Evolutionary conservation across 2,888 invertebrate genomes (phyloP).

Genomic region (Nyleta sp.): DNA sequence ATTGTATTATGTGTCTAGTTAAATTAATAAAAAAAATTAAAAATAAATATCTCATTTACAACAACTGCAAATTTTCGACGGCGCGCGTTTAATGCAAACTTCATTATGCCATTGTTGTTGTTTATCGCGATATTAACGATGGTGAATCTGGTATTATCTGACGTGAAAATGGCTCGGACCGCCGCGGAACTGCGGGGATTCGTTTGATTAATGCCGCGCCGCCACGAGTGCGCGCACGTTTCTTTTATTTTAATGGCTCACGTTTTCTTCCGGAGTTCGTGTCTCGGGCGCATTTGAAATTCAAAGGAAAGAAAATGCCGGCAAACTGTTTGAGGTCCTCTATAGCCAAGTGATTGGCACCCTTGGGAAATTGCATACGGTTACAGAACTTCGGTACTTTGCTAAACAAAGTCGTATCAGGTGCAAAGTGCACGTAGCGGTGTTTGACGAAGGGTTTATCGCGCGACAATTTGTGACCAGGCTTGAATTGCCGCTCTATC

Average conservation of each 20-base stretch:
- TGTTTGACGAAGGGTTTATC: constrained; percentile 63
- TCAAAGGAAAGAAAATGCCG: constrained; percentile 51
- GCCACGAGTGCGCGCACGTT: constrained; percentile 1
- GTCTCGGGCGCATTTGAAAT: constrained; percentile 48
- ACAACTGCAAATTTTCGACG: too few species aligned
- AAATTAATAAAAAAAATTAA: too few species aligned
- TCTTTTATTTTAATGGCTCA: constrained; percentile 29
- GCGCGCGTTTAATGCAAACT: too few species aligned
- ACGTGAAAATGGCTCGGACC: too few species aligned
- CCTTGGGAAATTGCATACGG: constrained; percentile 59
- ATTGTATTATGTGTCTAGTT: too few species aligned
- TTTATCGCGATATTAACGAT: too few species aligned
- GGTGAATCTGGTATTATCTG: too few species aligned
- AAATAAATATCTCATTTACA: too few species aligned
- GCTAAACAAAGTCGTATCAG: constrained; percentile 61
- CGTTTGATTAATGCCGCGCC: too few species aligned
- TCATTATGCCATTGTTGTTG: too few species aligned
- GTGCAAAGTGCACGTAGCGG: constrained; percentile 51
- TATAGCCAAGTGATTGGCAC: constrained; percentile 57
- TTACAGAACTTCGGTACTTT: constrained; percentile 48
- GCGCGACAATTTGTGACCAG: constrained; percentile 48
- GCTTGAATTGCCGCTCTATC: constrained; percentile 33
- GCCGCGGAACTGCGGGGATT: too few species aligned
- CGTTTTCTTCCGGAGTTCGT: constrained; percentile 21
- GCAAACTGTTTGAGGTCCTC: constrained; percentile 35